Conservation (phyloP, 1,140 invertebrate species). For the Lysiphlebus fabarum region DNA sequence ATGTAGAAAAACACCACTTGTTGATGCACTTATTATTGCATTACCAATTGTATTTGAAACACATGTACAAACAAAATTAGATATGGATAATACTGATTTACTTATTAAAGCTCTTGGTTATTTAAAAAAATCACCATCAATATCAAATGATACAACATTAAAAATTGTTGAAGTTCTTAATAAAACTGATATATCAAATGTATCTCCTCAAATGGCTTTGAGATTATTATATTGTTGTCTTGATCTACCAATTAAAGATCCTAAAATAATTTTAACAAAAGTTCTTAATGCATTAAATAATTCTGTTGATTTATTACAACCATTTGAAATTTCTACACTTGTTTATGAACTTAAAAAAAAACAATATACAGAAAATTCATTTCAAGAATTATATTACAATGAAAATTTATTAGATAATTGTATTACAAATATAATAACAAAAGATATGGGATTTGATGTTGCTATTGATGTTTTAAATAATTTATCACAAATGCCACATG, state of each 20-base stretch:
- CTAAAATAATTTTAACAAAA: no score
- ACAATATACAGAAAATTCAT: slow-evolving; percentile 24
- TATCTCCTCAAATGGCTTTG: neutral
- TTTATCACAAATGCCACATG: slow-evolving; percentile 56
- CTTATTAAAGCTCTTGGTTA: slow-evolving; percentile 16
- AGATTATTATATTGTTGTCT: neutral
- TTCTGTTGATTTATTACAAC: no score
- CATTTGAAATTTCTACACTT: neutral
- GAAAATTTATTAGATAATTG: slow-evolving; percentile 57
- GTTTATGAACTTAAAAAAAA: neutral
- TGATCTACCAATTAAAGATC: neutral
- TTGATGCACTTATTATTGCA: slow-evolving; percentile 60
- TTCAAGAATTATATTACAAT: slow-evolving; percentile 56
- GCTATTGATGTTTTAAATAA: slow-evolving; percentile 52
- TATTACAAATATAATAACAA: slow-evolving; percentile 50
- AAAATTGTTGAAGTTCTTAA: neutral
- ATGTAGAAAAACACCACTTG: slow-evolving; percentile 53
- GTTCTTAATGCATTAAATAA: no score
- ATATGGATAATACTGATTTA: slow-evolving; percentile 48
- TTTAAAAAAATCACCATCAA: neutral
- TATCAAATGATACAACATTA: neutral
- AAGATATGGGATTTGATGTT: slow-evolving; percentile 55
- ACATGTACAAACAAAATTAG: slow-evolving; percentile 56
- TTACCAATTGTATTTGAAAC: slow-evolving; percentile 64
- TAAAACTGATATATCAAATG: neutral